phyloP scores from a whole-genome alignment of 2,888 invertebrate species.

The Brassicogethes aeneus region DNA sequence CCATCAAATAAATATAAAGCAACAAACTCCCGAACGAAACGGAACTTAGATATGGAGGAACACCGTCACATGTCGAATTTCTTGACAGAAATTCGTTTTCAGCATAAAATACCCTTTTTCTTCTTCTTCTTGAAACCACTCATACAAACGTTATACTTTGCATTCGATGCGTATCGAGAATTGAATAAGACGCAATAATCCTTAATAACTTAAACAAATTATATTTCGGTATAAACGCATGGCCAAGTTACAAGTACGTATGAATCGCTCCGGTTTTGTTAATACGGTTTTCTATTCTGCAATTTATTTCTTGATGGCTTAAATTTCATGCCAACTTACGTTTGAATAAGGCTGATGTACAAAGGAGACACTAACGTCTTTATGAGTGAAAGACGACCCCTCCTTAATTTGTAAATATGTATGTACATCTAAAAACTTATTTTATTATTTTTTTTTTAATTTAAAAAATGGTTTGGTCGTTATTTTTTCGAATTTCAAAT shows the following conservation, averaged over 20 bases:
- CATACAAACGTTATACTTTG: not conserved
- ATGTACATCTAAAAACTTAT: too few species aligned
- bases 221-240: constrained; percentile 5
- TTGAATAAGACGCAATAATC: constrained; percentile 1
- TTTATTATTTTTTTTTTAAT: too few species aligned
- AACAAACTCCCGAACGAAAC: not conserved
- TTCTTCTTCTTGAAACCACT: not conserved
- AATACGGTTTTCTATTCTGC: not conserved
- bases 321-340: constrained; percentile 1
- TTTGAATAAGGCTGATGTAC: not conserved
- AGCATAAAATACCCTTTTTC: not conserved
- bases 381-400: not conserved
- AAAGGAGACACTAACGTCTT: not conserved
- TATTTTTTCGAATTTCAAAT: too few species aligned
- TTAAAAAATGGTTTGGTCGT: too few species aligned
- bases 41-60: constrained; percentile 1
- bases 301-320: constrained; percentile 1
- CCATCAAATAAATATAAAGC: not conserved
- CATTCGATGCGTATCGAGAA: not conserved
- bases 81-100: constrained; percentile 10
- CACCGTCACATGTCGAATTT: constrained; percentile 9
- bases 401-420: too few species aligned
- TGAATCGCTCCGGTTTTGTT: not conserved
- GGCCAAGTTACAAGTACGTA: not conserved
- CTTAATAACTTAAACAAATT: constrained; percentile 10